These are phyloP conservation scores for Lepus timidus DNA, from an alignment of 2,113 vertebrate genomes.

Conservation along the genomic window DNA sequence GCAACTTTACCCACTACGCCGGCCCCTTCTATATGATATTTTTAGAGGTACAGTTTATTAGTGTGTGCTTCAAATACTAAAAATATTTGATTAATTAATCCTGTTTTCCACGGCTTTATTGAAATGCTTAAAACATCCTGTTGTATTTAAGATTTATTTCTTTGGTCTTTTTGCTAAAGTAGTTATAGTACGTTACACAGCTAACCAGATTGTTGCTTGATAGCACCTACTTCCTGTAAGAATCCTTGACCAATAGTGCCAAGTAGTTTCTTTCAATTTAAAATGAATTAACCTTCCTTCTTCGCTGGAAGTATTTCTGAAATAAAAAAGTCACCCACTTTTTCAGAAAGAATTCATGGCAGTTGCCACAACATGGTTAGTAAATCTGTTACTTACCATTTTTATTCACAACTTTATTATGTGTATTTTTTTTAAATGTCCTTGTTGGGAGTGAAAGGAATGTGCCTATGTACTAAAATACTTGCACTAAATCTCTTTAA, in stretches of 20 bases:
- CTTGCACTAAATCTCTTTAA: conserved; percentile 1
- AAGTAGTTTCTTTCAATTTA: background rate
- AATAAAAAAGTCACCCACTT: background rate
- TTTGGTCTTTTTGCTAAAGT: background rate
- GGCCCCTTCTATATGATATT: background rate
- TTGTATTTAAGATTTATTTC: background rate
- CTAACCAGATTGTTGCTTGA: background rate
- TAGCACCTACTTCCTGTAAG: background rate
- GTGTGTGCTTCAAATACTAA: background rate
- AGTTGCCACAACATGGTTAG: background rate
- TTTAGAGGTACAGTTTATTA: background rate
- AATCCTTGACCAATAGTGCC: background rate
- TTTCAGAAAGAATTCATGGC: background rate
- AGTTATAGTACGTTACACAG: background rate
- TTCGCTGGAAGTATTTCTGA: background rate
- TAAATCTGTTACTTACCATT: background rate
- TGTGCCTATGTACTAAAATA: background rate
- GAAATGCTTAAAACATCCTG: background rate
- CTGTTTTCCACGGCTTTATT: background rate
- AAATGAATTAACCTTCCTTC: background rate
- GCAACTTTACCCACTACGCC: too few species aligned
- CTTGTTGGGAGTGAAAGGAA: conserved; percentile 28
- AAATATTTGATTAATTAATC: conserved; percentile 13
- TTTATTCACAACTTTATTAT: background rate
- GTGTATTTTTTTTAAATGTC: background rate